These are phyloP conservation scores for Orthosia gracilis DNA, from an alignment of 2,888 invertebrate species.

Conservation along the genomic window DNA sequence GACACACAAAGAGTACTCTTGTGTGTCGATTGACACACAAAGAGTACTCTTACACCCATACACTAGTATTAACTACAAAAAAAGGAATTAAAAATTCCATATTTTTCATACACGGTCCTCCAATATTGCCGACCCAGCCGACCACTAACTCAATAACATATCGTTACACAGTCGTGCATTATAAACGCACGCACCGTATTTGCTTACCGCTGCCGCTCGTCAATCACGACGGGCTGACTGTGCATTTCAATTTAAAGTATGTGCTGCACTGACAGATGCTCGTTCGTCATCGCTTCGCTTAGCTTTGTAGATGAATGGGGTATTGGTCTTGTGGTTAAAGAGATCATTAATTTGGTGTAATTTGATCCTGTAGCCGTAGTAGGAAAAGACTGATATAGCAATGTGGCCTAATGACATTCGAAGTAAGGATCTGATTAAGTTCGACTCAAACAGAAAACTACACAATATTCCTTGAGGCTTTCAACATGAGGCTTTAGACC, in stretches of 20 bases:
- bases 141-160: slow-evolving; percentile 51
- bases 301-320: slow-evolving; percentile 18
- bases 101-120: slow-evolving; percentile 1
- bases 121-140: not conserved
- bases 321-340: not conserved
- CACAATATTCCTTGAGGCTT: no score
- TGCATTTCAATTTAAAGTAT: slow-evolving; percentile 87
- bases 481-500: no score
- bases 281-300: slow-evolving; percentile 60
- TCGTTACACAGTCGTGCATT: slow-evolving; percentile 70
- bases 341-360: slow-evolving; percentile 8
- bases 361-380: not conserved
- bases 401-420: not conserved
- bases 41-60: not conserved
- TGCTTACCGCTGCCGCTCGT: slow-evolving; percentile 89
- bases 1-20: not conserved
- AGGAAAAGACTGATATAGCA: not conserved
- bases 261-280: slow-evolving; percentile 66
- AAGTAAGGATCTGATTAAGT: not conserved
- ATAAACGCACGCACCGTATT: slow-evolving; percentile 82
- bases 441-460: not conserved
- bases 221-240: slow-evolving; percentile 89
- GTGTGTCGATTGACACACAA: not conserved
- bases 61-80: not conserved
- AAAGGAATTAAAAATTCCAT: not conserved